Evolutionary conservation across 2,113 vertebrate species (phyloP).

Genomic region (Podarcis muralis): DNA sequence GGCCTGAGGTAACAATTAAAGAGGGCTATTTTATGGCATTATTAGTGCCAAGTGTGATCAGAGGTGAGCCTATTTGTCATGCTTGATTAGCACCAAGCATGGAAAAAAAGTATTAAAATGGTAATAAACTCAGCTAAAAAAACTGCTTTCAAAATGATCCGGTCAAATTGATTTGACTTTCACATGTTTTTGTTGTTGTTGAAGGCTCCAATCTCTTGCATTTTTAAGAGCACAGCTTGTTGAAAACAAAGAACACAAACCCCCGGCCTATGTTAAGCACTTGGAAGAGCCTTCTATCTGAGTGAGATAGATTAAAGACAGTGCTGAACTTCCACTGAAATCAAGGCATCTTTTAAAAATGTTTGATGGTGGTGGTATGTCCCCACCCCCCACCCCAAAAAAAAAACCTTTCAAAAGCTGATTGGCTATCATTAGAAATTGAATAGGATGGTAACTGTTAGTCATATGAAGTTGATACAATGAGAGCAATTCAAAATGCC

Average conservation of each 20-base stretch:
- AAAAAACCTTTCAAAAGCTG: background rate
- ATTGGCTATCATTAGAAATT: background rate
- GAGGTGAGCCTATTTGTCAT: constrained; percentile 74
- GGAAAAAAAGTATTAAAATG: constrained; percentile 64
- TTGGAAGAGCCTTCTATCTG: background rate
- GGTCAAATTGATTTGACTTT: constrained; percentile 59
- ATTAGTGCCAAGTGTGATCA: constrained; percentile 71
- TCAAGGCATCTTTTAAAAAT: background rate
- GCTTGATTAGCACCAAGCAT: constrained; percentile 70
- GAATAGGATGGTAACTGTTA: background rate
- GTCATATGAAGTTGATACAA: background rate
- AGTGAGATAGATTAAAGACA: background rate
- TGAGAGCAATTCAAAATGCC: no score
- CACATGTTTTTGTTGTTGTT: constrained; percentile 12
- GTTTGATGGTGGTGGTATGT: background rate
- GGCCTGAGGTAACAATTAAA: constrained; percentile 75
- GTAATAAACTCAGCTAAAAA: constrained; percentile 55
- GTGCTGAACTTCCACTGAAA: background rate
- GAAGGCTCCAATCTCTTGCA: background rate
- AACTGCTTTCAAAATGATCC: constrained; percentile 43
- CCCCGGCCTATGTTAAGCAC: background rate
- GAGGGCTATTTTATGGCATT: constrained; percentile 68
- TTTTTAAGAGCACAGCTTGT: background rate
- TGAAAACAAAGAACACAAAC: background rate
- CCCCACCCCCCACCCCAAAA: no score